phyloP scores from a whole-genome alignment of 2,797 vertebrate species.

The Diglossa cyanea region DNA sequence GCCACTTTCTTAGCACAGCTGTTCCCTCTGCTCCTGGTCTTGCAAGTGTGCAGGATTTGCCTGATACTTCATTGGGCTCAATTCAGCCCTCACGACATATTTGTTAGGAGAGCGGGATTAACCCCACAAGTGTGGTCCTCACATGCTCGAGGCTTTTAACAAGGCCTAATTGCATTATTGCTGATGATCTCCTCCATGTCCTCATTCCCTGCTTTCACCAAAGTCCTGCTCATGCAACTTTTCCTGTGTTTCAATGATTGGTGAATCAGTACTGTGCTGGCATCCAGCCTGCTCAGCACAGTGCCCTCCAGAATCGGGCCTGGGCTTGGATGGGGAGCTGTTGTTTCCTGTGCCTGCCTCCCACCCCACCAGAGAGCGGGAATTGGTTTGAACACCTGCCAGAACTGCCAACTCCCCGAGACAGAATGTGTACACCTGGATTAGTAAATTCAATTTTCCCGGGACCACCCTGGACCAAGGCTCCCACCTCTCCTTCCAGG shows the following conservation, averaged over 20 bases:
- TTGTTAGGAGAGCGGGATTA: background rate
- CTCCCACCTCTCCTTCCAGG: background rate
- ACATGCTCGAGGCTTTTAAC: background rate
- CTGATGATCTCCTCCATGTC: background rate
- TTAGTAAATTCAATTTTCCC: background rate
- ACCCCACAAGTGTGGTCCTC: background rate
- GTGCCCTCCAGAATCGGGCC: background rate
- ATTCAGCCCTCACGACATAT: background rate
- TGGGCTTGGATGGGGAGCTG: background rate
- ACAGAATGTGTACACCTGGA: background rate
- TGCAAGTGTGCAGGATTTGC: background rate
- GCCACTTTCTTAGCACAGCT: background rate
- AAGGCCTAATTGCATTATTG: rapidly evolving
- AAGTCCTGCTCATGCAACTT: background rate
- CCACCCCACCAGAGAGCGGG: background rate
- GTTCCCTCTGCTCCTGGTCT: background rate
- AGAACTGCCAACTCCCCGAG: background rate
- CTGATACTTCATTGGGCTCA: background rate
- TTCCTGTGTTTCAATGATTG: background rate
- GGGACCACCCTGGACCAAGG: background rate
- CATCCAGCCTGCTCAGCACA: background rate
- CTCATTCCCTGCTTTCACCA: background rate
- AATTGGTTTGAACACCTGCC: background rate
- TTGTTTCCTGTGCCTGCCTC: background rate
- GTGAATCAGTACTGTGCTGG: background rate